Conservation (phyloP, 2,888 invertebrate species). For the Charanyca ferruginea region DNA sequence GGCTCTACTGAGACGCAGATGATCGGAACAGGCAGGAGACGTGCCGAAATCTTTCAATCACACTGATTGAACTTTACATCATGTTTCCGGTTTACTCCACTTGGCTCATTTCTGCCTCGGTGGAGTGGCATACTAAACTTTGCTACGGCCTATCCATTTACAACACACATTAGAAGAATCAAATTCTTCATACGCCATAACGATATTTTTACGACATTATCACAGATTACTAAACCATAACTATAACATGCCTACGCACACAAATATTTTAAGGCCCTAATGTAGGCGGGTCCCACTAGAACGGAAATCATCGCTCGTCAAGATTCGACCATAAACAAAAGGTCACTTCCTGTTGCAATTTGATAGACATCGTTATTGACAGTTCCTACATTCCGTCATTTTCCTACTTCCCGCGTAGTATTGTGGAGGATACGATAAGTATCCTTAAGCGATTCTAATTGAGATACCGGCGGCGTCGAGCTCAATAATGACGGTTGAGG, state of each 20-base stretch:
- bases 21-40: not conserved
- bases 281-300: slow-evolving; percentile 22
- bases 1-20: not conserved
- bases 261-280: slow-evolving; percentile 1
- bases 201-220: slow-evolving; percentile 23
- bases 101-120: not conserved
- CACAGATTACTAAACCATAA: slow-evolving; percentile 1
- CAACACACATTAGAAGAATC: not conserved
- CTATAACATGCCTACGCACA: not conserved
- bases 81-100: not conserved
- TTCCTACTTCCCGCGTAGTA: slow-evolving; percentile 65
- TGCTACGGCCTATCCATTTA: not conserved
- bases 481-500: slow-evolving; percentile 67
- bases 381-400: slow-evolving; percentile 59
- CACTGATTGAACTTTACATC: no score
- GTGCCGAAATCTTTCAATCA: no score
- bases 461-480: slow-evolving; percentile 65
- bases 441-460: slow-evolving; percentile 72
- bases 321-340: slow-evolving; percentile 40
- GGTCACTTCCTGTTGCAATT: slow-evolving; percentile 61
- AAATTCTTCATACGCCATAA: not conserved
- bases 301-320: slow-evolving; percentile 19
- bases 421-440: slow-evolving; percentile 65
- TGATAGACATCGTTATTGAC: slow-evolving; percentile 58
- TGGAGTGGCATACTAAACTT: no score